A percentile compares a stretch with the other conserved stretches of the same genome.
These are phyloP conservation scores for Ostrea denselamellosa DNA, from an alignment of 1,140 invertebrate genomes.

Conservation along the genomic window DNA sequence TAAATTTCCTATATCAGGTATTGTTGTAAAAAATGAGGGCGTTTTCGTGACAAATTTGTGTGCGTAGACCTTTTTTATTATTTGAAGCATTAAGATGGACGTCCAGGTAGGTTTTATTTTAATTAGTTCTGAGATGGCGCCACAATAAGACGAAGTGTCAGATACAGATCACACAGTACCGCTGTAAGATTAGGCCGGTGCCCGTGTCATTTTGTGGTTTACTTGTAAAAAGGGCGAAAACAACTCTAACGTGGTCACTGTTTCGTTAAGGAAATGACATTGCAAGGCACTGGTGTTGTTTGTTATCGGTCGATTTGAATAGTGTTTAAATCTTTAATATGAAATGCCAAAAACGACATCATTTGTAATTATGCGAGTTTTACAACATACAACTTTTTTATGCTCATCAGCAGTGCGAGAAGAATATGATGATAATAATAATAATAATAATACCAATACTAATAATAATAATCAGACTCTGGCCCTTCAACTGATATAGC, in stretches of 20 bases:
- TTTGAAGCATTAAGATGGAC: slow-evolving; percentile 2
- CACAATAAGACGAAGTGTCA: slow-evolving; percentile 20
- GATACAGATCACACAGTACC: not conserved
- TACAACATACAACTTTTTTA: not conserved
- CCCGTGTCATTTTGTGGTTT: slow-evolving; percentile 31
- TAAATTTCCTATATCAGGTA: not conserved
- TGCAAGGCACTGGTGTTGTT: not conserved
- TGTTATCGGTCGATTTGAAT: not conserved
- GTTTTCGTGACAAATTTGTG: not conserved
- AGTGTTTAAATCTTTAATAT: not conserved
- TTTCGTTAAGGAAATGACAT: not conserved
- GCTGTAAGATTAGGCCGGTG: not conserved
- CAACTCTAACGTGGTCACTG: slow-evolving; percentile 1
- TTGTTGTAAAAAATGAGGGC: slow-evolving; percentile 1
- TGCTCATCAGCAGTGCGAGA: not conserved
- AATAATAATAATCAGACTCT: no score
- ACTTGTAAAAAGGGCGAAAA: slow-evolving; percentile 20
- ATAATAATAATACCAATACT: no score
- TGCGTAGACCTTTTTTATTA: not conserved
- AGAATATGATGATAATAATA: no score
- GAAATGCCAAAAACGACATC: not conserved
- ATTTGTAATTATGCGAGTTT: not conserved
- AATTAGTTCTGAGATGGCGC: slow-evolving; percentile 36
- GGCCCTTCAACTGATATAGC: not conserved
- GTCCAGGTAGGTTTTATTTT: slow-evolving; percentile 29